Base-by-base conservation (phyloP, 2,888 invertebrate species). In the Muschampia plurimacula region DNA sequence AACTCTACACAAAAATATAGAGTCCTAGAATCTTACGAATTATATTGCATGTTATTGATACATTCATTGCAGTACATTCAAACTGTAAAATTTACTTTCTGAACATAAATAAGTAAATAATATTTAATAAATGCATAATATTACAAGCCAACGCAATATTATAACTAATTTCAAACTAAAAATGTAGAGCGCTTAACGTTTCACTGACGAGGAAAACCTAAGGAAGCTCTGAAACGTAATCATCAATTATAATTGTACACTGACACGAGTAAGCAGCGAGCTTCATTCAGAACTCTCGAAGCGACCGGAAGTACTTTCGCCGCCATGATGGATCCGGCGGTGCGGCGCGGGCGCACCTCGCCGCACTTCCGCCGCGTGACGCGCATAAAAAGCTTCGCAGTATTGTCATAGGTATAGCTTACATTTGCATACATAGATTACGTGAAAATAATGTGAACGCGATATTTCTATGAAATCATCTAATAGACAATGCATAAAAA, bases 241-340 rank as follows among this genome's bases (percentile, higher is more conserved):
- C 13, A 70, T 70, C 66, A 71, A 71, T 71, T 66, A 66, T 59
- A 59, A 76, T 75, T 76, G 69, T 76, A 73, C 70, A 74, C 72
- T 73, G 74, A 77, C 55, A 55, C 76, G 74, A 76, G 86, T 82
- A 81, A 82, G 85, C 82, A 76, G 86, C 83, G 81, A 82, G 85
- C 82, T 91, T 89, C 90, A 92, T 91, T 91, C 89, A 92, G 88
- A 89, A 86, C 86, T 87, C 86, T 85, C 85, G 36, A 60, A 60
- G 36, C 60, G 81, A 83, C 86, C 94, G 94, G 94, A 94, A 93
- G 90, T 91, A 93, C 94, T 93, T 93, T 93, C 92, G 92, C 93
- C 91, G 94, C 93, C 93, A 93, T 93, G 82, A 91, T 93, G 93
- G 91, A 93, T 93, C 93, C 93, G 93, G 92, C 89, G 85, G 87